phyloP scores from a whole-genome alignment of 2,797 vertebrate species.

The Intellagama lesueurii region DNA sequence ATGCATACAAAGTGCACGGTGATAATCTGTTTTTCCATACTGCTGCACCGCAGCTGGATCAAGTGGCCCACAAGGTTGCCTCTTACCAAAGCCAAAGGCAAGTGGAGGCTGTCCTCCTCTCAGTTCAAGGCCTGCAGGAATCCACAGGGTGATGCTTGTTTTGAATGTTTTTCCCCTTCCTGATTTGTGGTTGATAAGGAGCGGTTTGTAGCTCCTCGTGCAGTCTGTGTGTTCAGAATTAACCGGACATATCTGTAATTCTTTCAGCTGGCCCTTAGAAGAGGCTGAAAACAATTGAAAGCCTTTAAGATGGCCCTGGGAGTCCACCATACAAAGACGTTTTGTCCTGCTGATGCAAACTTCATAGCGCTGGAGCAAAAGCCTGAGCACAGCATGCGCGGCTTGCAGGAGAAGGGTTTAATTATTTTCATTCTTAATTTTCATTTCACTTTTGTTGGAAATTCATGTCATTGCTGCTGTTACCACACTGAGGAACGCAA shows the following conservation, averaged over 20 bases:
- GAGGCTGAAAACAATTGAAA: slow-evolving; percentile 40
- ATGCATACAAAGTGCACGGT: slow-evolving; percentile 18
- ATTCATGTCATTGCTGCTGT: slow-evolving; percentile 62
- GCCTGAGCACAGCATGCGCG: slow-evolving; percentile 56
- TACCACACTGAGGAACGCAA: slow-evolving; percentile 53
- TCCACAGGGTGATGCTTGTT: slow-evolving; percentile 22
- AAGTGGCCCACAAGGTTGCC: background rate
- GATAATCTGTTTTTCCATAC: slow-evolving; percentile 23
- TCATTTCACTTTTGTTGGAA: slow-evolving; percentile 64
- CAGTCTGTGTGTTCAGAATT: slow-evolving; percentile 16
- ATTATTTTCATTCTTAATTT: slow-evolving; percentile 72
- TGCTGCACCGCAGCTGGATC: background rate
- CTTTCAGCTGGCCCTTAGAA: slow-evolving; percentile 40
- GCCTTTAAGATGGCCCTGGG: slow-evolving; percentile 52
- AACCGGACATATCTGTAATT: background rate
- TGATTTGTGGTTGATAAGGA: slow-evolving; percentile 38
- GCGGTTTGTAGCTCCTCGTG: background rate
- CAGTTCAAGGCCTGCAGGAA: background rate
- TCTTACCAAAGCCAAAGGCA: slow-evolving; percentile 23
- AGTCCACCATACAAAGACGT: slow-evolving; percentile 51
- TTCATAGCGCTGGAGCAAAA: slow-evolving; percentile 62
- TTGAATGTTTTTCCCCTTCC: slow-evolving; percentile 9
- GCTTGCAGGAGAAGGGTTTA: slow-evolving; percentile 55
- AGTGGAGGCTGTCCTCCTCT: background rate
- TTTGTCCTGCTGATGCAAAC: slow-evolving; percentile 66